Evolutionary conservation across 2,888 invertebrate genomes (phyloP).

Genomic region (Thecophora atra): DNA sequence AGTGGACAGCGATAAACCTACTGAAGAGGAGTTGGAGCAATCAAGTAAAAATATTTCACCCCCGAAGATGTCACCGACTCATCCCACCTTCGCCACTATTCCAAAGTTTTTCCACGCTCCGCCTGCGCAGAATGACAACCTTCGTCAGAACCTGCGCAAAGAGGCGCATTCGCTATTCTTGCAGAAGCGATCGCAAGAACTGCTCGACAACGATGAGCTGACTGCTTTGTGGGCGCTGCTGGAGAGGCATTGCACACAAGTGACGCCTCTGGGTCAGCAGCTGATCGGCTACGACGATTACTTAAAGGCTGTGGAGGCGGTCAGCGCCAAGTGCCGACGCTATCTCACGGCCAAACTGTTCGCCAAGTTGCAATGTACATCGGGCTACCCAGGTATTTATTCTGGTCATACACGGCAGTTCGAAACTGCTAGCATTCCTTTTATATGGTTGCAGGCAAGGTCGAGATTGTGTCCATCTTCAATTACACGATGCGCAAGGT

Average conservation of each 20-base stretch:
- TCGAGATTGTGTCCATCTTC: conserved; percentile 89
- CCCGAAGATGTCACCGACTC: conserved; percentile 34
- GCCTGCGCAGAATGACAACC: conserved; percentile 79
- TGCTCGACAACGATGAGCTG: conserved; percentile 88
- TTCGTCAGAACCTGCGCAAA: conserved; percentile 84
- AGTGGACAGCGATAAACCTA: conserved; percentile 46
- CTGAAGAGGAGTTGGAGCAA: conserved; percentile 47
- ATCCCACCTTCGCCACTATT: conserved; percentile 69
- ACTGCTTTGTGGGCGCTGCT: conserved; percentile 85
- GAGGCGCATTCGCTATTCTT: conserved; percentile 89
- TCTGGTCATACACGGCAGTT: too few relatives aligned
- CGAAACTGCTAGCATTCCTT: not conserved
- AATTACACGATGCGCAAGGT: conserved; percentile 96
- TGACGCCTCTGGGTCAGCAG: conserved; percentile 79
- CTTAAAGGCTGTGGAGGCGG: conserved; percentile 78
- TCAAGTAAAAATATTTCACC: conserved; percentile 46
- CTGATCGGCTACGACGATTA: conserved; percentile 88
- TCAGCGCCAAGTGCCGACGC: conserved; percentile 77
- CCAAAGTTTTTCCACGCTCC: conserved; percentile 81
- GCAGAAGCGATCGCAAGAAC: conserved; percentile 83
- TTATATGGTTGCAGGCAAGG: conserved; percentile 66
- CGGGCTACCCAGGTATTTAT: conserved; percentile 81
- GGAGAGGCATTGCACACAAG: conserved; percentile 79
- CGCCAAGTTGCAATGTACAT: conserved; percentile 85
- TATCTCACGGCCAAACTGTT: conserved; percentile 90